A percentile compares a stretch with the other conserved stretches of the same genome.
These are phyloP conservation scores for Dendrolimus punctatus DNA, from an alignment of 1,140 invertebrate genomes.

Conservation along the genomic window DNA sequence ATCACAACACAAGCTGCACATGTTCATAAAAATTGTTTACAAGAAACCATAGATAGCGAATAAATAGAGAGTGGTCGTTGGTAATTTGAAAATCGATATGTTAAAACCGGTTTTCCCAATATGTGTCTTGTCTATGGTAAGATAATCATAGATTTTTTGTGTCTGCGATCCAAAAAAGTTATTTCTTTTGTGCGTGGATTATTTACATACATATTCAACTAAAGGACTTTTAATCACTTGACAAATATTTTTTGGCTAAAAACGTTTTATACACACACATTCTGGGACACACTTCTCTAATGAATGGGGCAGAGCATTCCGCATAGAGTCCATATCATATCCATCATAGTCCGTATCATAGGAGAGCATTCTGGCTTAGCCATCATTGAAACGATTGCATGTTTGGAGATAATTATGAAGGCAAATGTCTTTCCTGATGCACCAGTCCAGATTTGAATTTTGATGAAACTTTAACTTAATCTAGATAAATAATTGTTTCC, in stretches of 20 bases:
- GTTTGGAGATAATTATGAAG: too few relatives aligned
- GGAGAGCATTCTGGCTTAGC: too few relatives aligned
- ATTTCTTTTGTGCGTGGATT: not conserved
- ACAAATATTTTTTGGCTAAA: constrained; percentile 5
- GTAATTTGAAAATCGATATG: constrained; percentile 21
- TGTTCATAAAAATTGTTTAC: constrained; percentile 28
- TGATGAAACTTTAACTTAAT: too few relatives aligned
- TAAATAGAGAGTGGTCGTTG: constrained; percentile 16
- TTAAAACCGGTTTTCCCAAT: constrained; percentile 20
- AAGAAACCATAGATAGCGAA: constrained; percentile 23
- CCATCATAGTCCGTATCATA: too few relatives aligned
- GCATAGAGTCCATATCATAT: too few relatives aligned
- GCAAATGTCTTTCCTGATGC: too few relatives aligned
- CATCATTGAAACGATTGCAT: too few relatives aligned
- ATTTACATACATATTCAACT: constrained; percentile 1
- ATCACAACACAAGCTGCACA: constrained; percentile 26
- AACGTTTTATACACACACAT: not conserved
- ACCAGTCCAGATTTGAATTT: too few relatives aligned
- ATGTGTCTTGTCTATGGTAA: constrained; percentile 8
- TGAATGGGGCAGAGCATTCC: too few relatives aligned
- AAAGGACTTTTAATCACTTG: not conserved
- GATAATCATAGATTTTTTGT: not conserved
- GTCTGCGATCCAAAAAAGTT: not conserved
- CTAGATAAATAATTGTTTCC: too few relatives aligned
- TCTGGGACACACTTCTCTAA: too few relatives aligned